Conservation (phyloP, 2,888 invertebrate species). For the Microchrysa polita region DNA sequence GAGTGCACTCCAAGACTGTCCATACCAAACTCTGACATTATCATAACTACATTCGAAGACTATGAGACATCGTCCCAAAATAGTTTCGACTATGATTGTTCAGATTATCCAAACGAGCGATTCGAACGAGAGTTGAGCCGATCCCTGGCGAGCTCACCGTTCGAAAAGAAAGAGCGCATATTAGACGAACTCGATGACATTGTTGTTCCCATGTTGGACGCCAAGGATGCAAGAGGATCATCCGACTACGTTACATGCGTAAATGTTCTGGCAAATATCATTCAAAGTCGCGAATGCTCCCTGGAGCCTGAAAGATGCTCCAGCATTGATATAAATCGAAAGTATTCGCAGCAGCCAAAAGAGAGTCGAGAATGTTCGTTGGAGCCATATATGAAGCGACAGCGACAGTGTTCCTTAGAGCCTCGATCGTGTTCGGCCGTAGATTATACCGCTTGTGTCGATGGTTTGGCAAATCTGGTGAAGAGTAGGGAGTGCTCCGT, state of each 20-base stretch:
- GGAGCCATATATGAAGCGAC: background rate
- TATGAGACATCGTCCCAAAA: background rate
- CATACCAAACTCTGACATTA: background rate
- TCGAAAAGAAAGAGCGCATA: background rate
- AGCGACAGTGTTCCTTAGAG: background rate
- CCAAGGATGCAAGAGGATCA: background rate
- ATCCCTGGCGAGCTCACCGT: slow-evolving; percentile 14
- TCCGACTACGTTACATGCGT: slow-evolving; percentile 1
- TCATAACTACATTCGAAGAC: background rate
- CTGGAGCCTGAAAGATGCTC: slow-evolving; percentile 4
- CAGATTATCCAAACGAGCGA: background rate
- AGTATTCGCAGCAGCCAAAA: background rate
- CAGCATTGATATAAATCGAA: background rate
- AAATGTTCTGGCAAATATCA: slow-evolving; percentile 10
- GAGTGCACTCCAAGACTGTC: no score
- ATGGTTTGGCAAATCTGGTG: background rate
- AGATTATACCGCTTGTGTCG: background rate
- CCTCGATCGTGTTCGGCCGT: background rate
- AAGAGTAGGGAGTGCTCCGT: slow-evolving; percentile 13
- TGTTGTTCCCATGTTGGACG: background rate
- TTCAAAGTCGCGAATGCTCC: slow-evolving; percentile 23
- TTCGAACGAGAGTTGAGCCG: background rate
- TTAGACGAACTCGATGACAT: slow-evolving; percentile 20
- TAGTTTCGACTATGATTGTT: background rate
- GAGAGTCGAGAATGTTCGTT: background rate